Evolutionary conservation across 2,888 invertebrate genomes (phyloP), one percentile per base, ranked within the genome.

Genomic region (Eretmocerus hayati): DNA sequence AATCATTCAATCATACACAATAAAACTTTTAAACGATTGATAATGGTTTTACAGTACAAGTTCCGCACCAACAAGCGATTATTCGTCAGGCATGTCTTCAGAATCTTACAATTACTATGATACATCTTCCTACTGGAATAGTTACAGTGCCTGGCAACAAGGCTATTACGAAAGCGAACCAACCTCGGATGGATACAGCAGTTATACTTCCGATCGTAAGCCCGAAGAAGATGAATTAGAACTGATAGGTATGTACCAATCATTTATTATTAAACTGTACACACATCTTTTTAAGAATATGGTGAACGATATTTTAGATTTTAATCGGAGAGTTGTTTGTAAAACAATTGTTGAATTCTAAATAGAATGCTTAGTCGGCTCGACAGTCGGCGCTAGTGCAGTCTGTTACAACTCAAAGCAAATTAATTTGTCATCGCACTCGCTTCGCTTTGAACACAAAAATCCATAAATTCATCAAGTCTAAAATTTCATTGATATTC

Each of bases 91-190:
- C 42, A 61, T 69, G 51, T 62, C 60, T 51, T 63, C 68, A 4
- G 71, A 71, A 40, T 60, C 61, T 31, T 71, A 71, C 44, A 71
- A 87, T 71, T 88, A 88, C 72, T 87, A 89, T 71, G 88, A 89
- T 73, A 85, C 87, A 22, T 81, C 85, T 39, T 81, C 85, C 37
- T 90, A 90, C 71, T 90, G 90, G 90, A 88, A 87, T 67, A 88
- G 88, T 69, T 90, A 90, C 68, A 79, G 79, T 43, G 85, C 84
- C 59, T 90, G 90, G 90, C 83, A 71, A 53, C 80, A 84, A 65
- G 83, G 83, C 16, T 85, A 85, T 71, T 84, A 84, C 62, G 73
- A 73, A 55, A 65, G 64, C 37, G 76, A 83, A 61, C 81, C 72
- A 39, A 71, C 74, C 4, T 74, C 76, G 2, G 76, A 77, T 43